Base-by-base conservation (phyloP, 2,113 vertebrate genomes). In the Polyodon spathula region DNA sequence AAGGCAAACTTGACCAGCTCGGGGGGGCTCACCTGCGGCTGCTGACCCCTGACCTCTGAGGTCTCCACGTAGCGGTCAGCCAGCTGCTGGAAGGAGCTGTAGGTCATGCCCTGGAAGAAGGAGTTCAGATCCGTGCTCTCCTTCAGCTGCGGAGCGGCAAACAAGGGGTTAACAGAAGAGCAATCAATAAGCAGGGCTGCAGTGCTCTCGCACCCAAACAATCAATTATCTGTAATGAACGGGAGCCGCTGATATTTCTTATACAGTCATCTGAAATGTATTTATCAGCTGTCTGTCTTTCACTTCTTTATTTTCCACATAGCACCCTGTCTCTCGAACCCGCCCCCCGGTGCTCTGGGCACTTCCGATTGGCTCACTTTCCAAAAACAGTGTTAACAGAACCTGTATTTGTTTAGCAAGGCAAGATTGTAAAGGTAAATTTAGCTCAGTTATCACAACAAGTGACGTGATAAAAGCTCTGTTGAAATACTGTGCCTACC, bases 31-130 rank as follows among this genome's bases (percentile, higher is more conserved):
- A 63, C 3, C 0, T 59, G 4, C 0, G 65, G 53, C 16, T 43
- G 53, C 0, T 69, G 16, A 65, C 67, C 4, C 0, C 16, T 16
- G 58, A 76, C 57, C 44, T 81, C 87, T 27, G 27, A 27, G 8
- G 60, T 73, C 53, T 62, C 73, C 8, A 84, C 69, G 0, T 94
- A 90, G 15, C 72, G 80, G 2, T 92, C 87, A 0, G 83, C 88
- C 73, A 98, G 50, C 70, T 70, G 79, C 76, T 84, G 82, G 81
- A 97, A 93, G 66, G 86, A 85, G 27, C 80, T 70, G 3, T 94
- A 93, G 1, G 89, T 80, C 68, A 95, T 76, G 54, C 73, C 43
- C 0, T 80, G 75, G 69, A 93, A 88, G 71, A 86, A 90, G 1
- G 1, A 65, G 61, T 4, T 76, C 6, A 94, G 71, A 27, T 62